A percentile compares a stretch with the other conserved stretches of the same genome.
These are phyloP conservation scores for Platyura marginata DNA, from an alignment of 1,140 invertebrate genomes.

Conservation along the genomic window DNA sequence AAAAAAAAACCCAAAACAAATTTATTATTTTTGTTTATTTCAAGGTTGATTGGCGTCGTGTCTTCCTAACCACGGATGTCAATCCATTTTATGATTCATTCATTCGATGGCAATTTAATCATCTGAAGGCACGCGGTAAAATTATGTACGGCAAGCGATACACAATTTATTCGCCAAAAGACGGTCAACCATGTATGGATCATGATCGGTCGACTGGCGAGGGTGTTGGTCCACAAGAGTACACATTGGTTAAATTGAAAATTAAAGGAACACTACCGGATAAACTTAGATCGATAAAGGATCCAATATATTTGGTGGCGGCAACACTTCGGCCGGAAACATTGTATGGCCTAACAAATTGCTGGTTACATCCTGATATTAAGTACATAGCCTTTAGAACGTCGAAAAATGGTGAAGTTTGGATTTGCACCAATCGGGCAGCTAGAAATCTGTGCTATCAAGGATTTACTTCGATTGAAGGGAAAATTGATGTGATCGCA, in stretches of 20 bases:
- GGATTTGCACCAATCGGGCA: conserved; percentile 70
- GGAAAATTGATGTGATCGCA: conserved; percentile 49
- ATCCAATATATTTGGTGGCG: conserved; percentile 65
- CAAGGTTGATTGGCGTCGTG: conserved; percentile 91
- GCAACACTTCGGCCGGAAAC: conserved; percentile 97
- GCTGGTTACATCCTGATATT: conserved; percentile 93
- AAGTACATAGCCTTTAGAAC: conserved; percentile 74
- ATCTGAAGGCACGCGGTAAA: conserved; percentile 73
- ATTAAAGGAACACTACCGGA: conserved; percentile 50
- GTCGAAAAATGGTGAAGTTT: conserved; percentile 52
- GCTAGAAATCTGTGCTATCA: conserved; percentile 95
- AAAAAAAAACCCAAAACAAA: no score
- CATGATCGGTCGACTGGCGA: conserved; percentile 92
- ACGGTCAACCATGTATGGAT: conserved; percentile 99
- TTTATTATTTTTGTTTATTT: conserved; percentile 11
- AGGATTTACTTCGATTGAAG: conserved; percentile 67
- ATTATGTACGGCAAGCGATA: conserved; percentile 95
- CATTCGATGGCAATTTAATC: conserved; percentile 89
- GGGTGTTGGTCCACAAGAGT: conserved; percentile 95
- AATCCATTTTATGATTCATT: conserved; percentile 99
- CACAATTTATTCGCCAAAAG: conserved; percentile 91
- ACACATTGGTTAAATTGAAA: conserved; percentile 93
- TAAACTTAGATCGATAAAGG: conserved; percentile 31
- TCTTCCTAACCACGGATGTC: conserved; percentile 94
- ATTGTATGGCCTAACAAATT: conserved; percentile 99